These are phyloP conservation scores for Ceraclea dissimilis DNA, from an alignment of 2,888 invertebrate species.

Conservation along the genomic window DNA sequence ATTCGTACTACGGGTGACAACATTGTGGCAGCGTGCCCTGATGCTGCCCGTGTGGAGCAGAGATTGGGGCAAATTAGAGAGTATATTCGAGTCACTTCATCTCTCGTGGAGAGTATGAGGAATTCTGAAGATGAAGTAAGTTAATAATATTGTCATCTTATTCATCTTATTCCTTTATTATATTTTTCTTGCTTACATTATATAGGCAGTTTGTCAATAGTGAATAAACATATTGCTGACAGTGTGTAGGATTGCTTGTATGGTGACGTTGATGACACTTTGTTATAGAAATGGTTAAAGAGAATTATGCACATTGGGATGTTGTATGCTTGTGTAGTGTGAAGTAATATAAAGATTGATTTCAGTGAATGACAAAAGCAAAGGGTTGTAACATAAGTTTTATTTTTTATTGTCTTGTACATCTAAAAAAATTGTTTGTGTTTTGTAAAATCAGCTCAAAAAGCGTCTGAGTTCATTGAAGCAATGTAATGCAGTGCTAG, in stretches of 20 bases:
- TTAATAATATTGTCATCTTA: conserved; percentile 19
- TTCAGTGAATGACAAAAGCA: too few species aligned
- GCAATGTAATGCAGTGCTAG: conserved; percentile 19
- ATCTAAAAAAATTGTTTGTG: too few species aligned
- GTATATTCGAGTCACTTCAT: conserved; percentile 62
- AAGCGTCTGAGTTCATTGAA: conserved; percentile 17
- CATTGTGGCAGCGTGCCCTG: conserved; percentile 49
- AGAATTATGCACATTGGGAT: too few species aligned
- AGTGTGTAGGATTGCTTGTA: too few species aligned
- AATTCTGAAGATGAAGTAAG: conserved; percentile 62
- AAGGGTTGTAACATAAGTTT: too few species aligned
- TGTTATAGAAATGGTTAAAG: too few species aligned
- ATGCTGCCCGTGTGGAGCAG: conserved; percentile 60
- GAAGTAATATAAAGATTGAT: too few species aligned
- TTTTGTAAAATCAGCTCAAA: conserved; percentile 11
- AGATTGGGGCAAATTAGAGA: conserved; percentile 64
- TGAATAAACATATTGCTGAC: not conserved
- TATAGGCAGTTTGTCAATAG: not conserved
- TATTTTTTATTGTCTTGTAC: too few species aligned
- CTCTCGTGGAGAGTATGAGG: conserved; percentile 61
- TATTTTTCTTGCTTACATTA: not conserved
- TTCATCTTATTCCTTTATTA: too few species aligned
- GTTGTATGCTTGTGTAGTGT: too few species aligned
- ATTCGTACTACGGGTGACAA: conserved; percentile 43
- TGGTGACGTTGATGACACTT: not conserved